Evolutionary conservation across 2,113 vertebrate species (phyloP), one percentile per base, ranked within the genome.

Genomic region (Python bivittatus): DNA sequence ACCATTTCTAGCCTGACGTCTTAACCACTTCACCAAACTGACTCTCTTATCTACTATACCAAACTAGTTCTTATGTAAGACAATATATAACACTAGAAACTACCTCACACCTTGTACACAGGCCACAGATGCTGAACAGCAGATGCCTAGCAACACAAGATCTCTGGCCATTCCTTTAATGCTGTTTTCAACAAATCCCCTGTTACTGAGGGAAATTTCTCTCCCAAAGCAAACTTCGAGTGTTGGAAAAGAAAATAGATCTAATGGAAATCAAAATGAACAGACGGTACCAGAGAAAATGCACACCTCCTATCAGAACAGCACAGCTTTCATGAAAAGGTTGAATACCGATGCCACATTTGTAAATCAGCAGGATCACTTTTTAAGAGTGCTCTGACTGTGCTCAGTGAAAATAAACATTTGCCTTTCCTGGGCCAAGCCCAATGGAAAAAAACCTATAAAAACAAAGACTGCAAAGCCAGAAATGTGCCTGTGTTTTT

Each of bases 111-210:
- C 93, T 89, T 90, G 56, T 29, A n/a, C 60, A 44, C 92, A 60
- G 54, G 91, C 94, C 84, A 91, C 38, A 92, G 93, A 84, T 95
- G 91, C 38, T 52, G 93, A 84, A 88, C 89, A 86, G 91, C 33
- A 61, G 93, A 92, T 92, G 90, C 90, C 93, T 93, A 90, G 94
- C 92, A 92, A 88, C 85, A 0, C 23, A 56, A 0, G 38, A 93
- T 95, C 93, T 94, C 93, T 58, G 90, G 92, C 52, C 92, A 38
- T 92, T 92, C 38, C 87, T 93, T 92, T 88, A 95, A 89, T 87
- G 92, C 93, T 90, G 84, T 15, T 89, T 88, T 20, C 57, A 96
- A 68, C 60, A 84, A 94, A 68, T 54, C 58, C 95, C 48, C 54
- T 48, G 27, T 85, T 86, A 53, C 88, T 91, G 90, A 20, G 61